Evolutionary conservation across 2,113 vertebrate species (phyloP), one percentile per base, ranked within the genome.

Genomic region (Triplophysa siluroides): DNA sequence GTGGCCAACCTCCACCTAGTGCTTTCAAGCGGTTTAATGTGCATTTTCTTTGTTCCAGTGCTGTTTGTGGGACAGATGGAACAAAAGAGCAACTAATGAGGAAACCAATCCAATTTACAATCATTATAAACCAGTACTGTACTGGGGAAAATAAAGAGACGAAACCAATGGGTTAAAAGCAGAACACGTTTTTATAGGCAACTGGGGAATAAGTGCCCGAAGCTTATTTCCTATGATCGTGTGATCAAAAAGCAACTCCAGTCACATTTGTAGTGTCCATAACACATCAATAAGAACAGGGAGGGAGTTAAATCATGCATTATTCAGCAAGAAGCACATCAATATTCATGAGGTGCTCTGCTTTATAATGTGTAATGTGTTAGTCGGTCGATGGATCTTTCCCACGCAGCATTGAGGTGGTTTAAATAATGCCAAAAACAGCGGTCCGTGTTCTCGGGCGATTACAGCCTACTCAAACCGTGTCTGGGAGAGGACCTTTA

Each of bases 401-500:
- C 58, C n/a, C 0, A 29, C 81, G 78, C 84, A 86, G 84, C 47
- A 43, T 71, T 56, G 45, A 18, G 62, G 66, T 73, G 26, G 64
- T 61, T 74, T 86, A 78, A 66, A 84, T 66, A 75, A 81, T 85
- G 78, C 72, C 71, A 78, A 79, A 86, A 86, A 14, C 76, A n/a
- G 47, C 21, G 33, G 83, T 80, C 24, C 2, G n/a, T 74, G 63
- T 45, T 86, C 76, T 14, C 38, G 52, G 80, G 78, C 85, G 89
- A 92, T 88, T 87, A 89, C 68, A 87, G 88, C 87, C 83, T 80
- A 71, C 84, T 87, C 78, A 62, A 74, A 43, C 87, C 64, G 87
- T 86, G 85, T 66, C 45, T 54, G 19, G 86, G 82, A 90, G 47
- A 87, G 78, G 85, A 83, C 71, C 83, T 88, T 85, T 84, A 86